Conservation (phyloP, 2,888 invertebrate genomes). For the Noctua pronuba region DNA sequence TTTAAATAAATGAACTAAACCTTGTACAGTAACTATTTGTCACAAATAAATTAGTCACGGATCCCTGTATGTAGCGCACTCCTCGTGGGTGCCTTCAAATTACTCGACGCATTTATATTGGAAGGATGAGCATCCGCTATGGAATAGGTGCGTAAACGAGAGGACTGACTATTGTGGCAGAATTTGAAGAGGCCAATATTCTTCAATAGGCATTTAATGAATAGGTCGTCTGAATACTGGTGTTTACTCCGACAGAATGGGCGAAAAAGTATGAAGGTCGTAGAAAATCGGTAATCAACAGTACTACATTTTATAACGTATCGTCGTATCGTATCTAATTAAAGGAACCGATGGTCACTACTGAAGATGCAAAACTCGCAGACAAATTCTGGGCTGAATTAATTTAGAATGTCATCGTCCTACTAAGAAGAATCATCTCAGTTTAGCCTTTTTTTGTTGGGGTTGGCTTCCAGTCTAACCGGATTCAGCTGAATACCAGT, state of each 20-base stretch:
- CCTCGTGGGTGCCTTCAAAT: constrained; percentile 52
- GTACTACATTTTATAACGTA: neutral
- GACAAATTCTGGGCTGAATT: neutral
- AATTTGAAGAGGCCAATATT: constrained; percentile 14
- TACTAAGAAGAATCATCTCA: too few species aligned
- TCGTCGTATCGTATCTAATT: neutral
- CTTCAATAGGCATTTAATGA: neutral
- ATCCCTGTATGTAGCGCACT: constrained; percentile 19
- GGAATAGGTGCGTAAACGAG: constrained; percentile 12
- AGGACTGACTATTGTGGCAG: constrained; percentile 24
- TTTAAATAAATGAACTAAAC: neutral
- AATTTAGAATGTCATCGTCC: neutral
- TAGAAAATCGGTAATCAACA: neutral
- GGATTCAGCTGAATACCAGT: too few species aligned
- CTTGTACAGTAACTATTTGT: neutral
- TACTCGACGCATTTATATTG: constrained; percentile 43
- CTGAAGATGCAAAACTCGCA: neutral
- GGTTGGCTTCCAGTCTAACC: too few species aligned
- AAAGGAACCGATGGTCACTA: neutral
- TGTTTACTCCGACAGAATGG: neutral
- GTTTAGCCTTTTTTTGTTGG: too few species aligned
- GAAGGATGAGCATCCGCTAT: constrained; percentile 51
- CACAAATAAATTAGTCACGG: constrained; percentile 32
- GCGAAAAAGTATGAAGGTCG: neutral
- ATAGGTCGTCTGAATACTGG: neutral